These are phyloP conservation scores for Mastomys natalensis DNA, from an alignment of 2,113 vertebrate species.

Conservation along the genomic window DNA sequence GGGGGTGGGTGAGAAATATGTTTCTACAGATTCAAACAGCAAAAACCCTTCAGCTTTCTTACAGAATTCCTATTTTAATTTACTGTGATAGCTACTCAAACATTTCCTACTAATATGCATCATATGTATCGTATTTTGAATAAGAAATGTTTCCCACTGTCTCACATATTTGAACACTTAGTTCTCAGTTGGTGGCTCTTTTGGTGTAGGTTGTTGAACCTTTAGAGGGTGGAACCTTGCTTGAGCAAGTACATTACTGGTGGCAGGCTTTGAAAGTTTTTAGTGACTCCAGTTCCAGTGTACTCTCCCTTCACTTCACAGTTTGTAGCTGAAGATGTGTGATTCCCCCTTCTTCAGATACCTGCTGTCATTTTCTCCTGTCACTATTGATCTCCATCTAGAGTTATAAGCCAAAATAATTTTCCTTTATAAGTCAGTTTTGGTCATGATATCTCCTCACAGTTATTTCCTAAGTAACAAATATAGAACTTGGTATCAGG, in stretches of 20 bases:
- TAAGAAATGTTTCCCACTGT: not conserved
- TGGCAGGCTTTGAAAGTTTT: not conserved
- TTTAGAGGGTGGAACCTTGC: not conserved
- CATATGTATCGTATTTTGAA: not conserved
- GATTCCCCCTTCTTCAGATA: not conserved
- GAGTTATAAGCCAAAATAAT: not conserved
- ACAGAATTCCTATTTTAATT: conserved; percentile 19
- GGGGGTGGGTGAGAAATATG: not conserved
- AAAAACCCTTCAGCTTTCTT: not conserved
- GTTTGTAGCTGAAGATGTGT: not conserved
- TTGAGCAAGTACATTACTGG: not conserved
- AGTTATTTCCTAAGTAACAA: not conserved
- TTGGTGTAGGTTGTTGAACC: not conserved
- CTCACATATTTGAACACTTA: not conserved
- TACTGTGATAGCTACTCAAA: not conserved
- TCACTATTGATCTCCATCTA: not conserved
- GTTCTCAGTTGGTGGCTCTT: not conserved
- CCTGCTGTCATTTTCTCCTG: not conserved
- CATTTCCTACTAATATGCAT: not conserved
- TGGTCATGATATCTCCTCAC: not conserved
- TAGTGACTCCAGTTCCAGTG: not conserved
- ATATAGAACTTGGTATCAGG: not conserved
- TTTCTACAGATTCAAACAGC: not conserved
- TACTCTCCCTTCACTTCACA: not conserved
- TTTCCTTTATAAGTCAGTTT: not conserved